phyloP scores from a whole-genome alignment of 2,888 invertebrate genomes.

The Andrena bucephala region DNA sequence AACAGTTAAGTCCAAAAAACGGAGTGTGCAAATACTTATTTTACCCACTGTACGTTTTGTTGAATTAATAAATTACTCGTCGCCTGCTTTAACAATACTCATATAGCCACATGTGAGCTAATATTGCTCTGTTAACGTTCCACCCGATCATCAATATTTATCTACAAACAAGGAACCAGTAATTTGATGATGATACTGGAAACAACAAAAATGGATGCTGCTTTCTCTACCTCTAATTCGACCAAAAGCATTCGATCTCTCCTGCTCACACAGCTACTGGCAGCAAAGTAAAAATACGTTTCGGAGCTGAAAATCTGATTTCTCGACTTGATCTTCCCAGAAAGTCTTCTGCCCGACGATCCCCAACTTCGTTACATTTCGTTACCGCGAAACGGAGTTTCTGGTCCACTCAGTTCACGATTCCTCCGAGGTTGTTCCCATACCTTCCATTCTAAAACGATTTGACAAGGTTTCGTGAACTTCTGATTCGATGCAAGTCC shows the following conservation, averaged over 20 bases:
- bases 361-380: constrained; percentile 15
- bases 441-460: constrained; percentile 37
- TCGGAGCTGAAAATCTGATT: constrained; percentile 4
- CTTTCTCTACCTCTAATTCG: too few species aligned
- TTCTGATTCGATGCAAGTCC: constrained; percentile 44
- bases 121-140: too few species aligned
- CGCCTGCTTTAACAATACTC: not conserved
- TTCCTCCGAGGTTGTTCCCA: constrained; percentile 24
- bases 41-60: not conserved
- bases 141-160: not conserved
- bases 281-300: constrained; percentile 10
- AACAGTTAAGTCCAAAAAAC: too few species aligned
- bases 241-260: too few species aligned
- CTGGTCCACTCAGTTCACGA: constrained; percentile 14
- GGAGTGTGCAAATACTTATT: too few species aligned
- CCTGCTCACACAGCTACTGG: too few species aligned
- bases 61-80: not conserved
- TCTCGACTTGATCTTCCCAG: constrained; percentile 7
- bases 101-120: not conserved
- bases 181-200: not conserved
- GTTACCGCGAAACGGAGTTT: constrained; percentile 8
- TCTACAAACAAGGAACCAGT: not conserved
- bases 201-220: not conserved
- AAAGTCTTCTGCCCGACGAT: not conserved
- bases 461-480: constrained; percentile 36